These are phyloP conservation scores for Plagodis dolabraria DNA, from an alignment of 2,888 invertebrate genomes.

Conservation along the genomic window DNA sequence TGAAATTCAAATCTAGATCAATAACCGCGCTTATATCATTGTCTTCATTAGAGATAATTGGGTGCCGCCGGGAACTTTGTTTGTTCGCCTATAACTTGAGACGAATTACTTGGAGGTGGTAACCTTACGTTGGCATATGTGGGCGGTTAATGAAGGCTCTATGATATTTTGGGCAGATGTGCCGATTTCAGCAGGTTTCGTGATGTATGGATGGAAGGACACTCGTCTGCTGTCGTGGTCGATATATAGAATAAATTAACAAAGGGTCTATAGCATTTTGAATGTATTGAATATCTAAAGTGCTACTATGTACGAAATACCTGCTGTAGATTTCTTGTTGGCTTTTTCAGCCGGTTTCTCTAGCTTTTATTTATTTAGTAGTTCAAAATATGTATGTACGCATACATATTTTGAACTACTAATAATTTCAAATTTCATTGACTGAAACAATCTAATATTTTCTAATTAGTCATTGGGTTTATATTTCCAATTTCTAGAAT, in stretches of 20 bases:
- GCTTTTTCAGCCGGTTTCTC: too few species aligned
- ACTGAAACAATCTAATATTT: too few species aligned
- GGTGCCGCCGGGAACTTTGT: constrained; percentile 82
- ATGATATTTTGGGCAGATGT: constrained; percentile 31
- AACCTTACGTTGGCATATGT: constrained; percentile 36
- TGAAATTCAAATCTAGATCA: constrained; percentile 86
- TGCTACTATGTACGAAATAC: too few species aligned
- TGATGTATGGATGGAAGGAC: constrained; percentile 22
- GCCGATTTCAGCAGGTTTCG: constrained; percentile 28
- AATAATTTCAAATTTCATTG: too few species aligned
- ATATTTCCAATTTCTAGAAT: too few species aligned
- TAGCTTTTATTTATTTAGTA: too few species aligned
- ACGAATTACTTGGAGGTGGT: constrained; percentile 78
- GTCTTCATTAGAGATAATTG: constrained; percentile 86
- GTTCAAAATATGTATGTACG: too few species aligned
- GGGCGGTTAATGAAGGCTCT: constrained; percentile 38
- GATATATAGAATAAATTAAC: constrained; percentile 12
- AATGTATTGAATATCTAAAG: too few species aligned
- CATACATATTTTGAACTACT: too few species aligned
- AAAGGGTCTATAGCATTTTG: neutral
- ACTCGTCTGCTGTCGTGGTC: constrained; percentile 12
- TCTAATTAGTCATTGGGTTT: too few species aligned
- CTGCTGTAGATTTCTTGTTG: too few species aligned
- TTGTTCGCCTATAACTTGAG: constrained; percentile 81
- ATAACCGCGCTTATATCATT: constrained; percentile 85